phyloP scores from a whole-genome alignment of 2,113 vertebrate species.

The Drymodes brunneopygia region DNA sequence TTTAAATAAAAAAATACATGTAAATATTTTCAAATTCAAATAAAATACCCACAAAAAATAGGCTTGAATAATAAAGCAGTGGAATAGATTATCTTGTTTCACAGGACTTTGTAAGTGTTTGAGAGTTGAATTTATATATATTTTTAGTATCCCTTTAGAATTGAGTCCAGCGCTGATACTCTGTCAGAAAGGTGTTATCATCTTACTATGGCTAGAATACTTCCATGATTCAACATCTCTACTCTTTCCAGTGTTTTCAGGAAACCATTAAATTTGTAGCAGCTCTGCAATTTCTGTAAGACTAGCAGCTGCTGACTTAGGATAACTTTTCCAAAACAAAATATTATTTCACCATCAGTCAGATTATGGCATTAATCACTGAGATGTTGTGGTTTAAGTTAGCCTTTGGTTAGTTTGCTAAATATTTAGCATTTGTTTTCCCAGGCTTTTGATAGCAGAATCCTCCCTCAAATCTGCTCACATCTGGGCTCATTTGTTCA shows the following conservation, averaged over 20 bases:
- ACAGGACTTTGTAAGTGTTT: neutral
- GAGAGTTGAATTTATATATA: neutral
- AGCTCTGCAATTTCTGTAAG: neutral
- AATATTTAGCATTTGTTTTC: neutral
- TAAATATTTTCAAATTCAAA: slow-evolving; percentile 8
- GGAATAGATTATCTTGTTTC: neutral
- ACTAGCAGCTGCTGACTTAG: neutral
- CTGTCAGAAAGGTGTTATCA: neutral
- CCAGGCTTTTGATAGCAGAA: neutral
- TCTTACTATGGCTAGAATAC: neutral
- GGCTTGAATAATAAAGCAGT: neutral
- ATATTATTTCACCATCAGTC: neutral
- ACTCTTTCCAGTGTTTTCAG: neutral
- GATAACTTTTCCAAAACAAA: neutral
- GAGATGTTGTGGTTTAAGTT: neutral
- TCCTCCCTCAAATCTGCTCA: neutral
- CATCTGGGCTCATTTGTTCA: neutral
- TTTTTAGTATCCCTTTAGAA: neutral
- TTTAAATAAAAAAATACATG: neutral
- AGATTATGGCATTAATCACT: neutral
- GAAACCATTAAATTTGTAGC: neutral
- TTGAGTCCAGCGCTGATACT: neutral
- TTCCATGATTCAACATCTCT: neutral
- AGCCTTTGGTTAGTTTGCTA: neutral
- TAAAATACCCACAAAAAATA: neutral